phyloP scores from a whole-genome alignment of 37 sponge, comb jelly and placozoan genomes.

The Axinella damicornis region DNA sequence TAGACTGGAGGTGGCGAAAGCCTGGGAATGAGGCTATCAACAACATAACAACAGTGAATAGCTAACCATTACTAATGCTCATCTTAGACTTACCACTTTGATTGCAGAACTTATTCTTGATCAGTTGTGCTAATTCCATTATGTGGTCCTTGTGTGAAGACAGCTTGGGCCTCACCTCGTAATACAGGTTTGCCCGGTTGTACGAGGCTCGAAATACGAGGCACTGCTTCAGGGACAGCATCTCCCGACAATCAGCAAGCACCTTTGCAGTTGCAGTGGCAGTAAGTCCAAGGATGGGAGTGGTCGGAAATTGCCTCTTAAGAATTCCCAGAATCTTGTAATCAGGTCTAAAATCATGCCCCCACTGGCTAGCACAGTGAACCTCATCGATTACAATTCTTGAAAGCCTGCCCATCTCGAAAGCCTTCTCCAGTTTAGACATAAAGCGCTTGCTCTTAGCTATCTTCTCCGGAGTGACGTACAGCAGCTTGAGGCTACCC shows the following conservation, averaged over 20 bases:
- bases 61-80: too few species aligned
- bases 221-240: conserved; percentile 61
- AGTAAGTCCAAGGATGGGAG: conserved; percentile 93
- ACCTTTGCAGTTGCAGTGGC: conserved; percentile 94
- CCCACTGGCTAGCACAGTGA: conserved; percentile 98
- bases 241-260: conserved; percentile 72
- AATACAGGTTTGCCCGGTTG: conserved; percentile 90
- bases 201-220: conserved; percentile 82
- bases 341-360: conserved; percentile 98
- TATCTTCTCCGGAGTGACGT: conserved; percentile 95
- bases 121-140: conserved; percentile 65
- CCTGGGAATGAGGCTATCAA: too few species aligned
- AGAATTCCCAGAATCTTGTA: conserved; percentile 91
- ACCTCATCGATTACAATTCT: conserved; percentile 96
- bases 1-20: too few species aligned
- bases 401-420: conserved; percentile 71
- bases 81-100: conserved; percentile 66
- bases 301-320: conserved; percentile 84
- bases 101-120: conserved; percentile 68
- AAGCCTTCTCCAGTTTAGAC: conserved; percentile 88
- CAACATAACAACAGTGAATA: not conserved
- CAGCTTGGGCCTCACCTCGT: conserved; percentile 84
- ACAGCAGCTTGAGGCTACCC: conserved; percentile 76
- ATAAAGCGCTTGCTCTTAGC: conserved; percentile 88
- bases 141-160: conserved; percentile 55